Base-by-base conservation (phyloP, 1,140 invertebrate species). In the Aethina tumida region DNA sequence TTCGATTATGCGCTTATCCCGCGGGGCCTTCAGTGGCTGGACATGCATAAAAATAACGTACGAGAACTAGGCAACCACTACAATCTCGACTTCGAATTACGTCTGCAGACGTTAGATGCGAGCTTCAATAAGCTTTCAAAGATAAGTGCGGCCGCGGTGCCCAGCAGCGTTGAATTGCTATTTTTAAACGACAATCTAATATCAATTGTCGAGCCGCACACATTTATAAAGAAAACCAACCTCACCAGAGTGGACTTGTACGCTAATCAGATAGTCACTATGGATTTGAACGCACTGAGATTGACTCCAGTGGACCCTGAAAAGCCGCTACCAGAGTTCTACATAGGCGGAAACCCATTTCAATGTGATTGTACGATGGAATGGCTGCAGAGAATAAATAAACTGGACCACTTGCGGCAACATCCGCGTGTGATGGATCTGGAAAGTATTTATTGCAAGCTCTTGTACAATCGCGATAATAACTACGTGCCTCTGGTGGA, bases 1-100 rank as follows among this genome's bases (percentile, higher is more conserved):
- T 94, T 95, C 66, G 89, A 94, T 64, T 94, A 92, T 61, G 75
- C 81, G 9, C 69, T 90, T 35, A 75, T 94, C 29, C 89, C 91
- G 0, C 58, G 65, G 27, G 79, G 77, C 42, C 67, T 94, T 38
- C 81, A 88, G 50, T 92, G 87, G 86, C 64, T 95, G 25, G 89
- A 94, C 64, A 69, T 95, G 50, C 88, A 92, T 62, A 81, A 81
- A 55, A 95, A 95, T 64, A 77, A 81, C 53, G 79, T 94, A 41
- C 73, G 73, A 55, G 78, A 88, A 52, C 67, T 95, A 1, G 78
- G 79, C 14, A 86, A 87, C 64, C 77, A 78, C 49, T 83, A 84
- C 51, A 69, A 71, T 5, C 56, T 80, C 21, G 80, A 81, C 43
- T 64, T 69, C 25, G 74, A 83, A 52, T 57, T 87, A 4, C 70